Evolutionary conservation across 37 sponge, comb jelly and placozoan genomes (phyloP).

Genomic region (Diacarnus erythraeanus): DNA sequence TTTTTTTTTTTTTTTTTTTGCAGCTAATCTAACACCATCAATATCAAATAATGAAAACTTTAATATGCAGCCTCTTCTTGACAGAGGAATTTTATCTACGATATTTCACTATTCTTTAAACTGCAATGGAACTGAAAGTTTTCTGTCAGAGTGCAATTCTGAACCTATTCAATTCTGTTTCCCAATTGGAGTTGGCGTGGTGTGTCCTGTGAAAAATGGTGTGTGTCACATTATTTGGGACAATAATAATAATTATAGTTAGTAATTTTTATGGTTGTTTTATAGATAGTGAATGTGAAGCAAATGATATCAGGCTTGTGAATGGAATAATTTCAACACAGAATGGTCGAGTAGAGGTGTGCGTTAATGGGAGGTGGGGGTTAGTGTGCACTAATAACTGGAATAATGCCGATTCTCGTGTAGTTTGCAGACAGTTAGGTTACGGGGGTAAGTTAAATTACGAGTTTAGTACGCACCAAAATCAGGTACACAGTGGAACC

Average conservation of each 20-base stretch:
- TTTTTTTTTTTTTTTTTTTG: too few relatives aligned
- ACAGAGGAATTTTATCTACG: background rate
- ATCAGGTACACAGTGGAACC: too few relatives aligned
- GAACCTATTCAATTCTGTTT: background rate
- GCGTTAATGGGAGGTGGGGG: background rate
- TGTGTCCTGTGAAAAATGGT: too few relatives aligned
- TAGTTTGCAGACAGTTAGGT: slow-evolving; percentile 14
- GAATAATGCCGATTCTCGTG: slow-evolving; percentile 3
- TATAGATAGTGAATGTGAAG: slow-evolving; percentile 6
- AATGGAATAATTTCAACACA: background rate
- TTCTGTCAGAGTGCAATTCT: background rate
- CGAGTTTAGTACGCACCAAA: too few relatives aligned
- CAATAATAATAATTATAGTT: background rate
- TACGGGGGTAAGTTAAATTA: background rate
- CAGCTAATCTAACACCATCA: background rate
- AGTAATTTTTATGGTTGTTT: background rate
- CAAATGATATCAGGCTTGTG: background rate
- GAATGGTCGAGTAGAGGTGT: slow-evolving; percentile 17
- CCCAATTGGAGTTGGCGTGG: background rate
- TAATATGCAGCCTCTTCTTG: background rate
- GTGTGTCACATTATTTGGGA: background rate
- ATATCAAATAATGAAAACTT: background rate
- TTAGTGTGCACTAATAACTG: background rate
- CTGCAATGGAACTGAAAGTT: background rate
- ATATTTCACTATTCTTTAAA: background rate